Evolutionary conservation across 2,113 vertebrate species (phyloP).

Genomic region (Oncorhynchus nerka): DNA sequence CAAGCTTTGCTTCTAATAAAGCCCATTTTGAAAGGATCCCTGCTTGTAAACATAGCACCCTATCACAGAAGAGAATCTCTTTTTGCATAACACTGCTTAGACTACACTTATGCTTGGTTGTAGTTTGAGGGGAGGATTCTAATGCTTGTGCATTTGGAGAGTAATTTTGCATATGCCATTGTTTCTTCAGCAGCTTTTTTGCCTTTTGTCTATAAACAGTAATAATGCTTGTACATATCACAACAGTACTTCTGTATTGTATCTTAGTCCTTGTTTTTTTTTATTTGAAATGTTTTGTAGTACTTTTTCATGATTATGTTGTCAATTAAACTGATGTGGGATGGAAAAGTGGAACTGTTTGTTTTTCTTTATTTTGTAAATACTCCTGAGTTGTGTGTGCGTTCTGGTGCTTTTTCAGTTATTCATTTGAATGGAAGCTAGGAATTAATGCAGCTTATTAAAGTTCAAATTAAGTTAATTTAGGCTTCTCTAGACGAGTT

Average conservation of each 20-base stretch:
- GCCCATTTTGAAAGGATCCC: conserved; percentile 5
- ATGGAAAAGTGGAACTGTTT: conserved; percentile 68
- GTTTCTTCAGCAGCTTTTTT: conserved; percentile 66
- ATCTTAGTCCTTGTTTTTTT: conserved; percentile 58
- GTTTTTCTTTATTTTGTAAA: conserved; percentile 68
- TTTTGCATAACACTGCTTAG: conserved; percentile 17
- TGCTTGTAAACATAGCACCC: conserved; percentile 41
- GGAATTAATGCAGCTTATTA: no score
- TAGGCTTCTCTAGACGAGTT: no score
- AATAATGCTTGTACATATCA: conserved; percentile 74
- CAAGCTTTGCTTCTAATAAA: conserved; percentile 43
- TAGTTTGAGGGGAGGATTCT: conserved; percentile 8
- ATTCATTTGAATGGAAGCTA: no score
- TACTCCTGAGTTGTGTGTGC: conserved; percentile 64
- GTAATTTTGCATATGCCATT: conserved; percentile 70
- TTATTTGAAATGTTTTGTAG: conserved; percentile 75
- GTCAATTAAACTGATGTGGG: conserved; percentile 67
- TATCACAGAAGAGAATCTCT: conserved; percentile 33
- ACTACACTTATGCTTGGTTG: conserved; percentile 9
- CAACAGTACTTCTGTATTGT: conserved; percentile 69
- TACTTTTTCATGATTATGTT: conserved; percentile 75
- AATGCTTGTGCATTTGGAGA: conserved; percentile 61
- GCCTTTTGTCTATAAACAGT: conserved; percentile 71
- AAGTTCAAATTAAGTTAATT: no score
- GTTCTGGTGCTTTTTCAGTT: conserved; percentile 4